These are phyloP conservation scores for Aradus depressus DNA, from an alignment of 2,888 invertebrate species.

Conservation along the genomic window DNA sequence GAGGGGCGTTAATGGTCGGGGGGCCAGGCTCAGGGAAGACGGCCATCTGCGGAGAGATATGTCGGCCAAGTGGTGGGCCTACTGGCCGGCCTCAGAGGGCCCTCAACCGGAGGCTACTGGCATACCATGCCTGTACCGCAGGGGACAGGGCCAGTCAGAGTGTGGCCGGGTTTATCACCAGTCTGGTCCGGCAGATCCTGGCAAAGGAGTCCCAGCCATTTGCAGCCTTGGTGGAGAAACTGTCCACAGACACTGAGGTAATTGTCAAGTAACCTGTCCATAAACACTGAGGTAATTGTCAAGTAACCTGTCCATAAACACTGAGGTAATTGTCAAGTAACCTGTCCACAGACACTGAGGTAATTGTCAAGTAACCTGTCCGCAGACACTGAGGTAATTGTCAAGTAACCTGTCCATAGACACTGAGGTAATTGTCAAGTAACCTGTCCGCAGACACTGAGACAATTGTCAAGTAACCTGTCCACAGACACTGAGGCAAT, in stretches of 20 bases:
- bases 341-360: no score
- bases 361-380: no score
- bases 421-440: not conserved
- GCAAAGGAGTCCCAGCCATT: slow-evolving; percentile 27
- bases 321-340: no score
- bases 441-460: no score
- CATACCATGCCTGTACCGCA: slow-evolving; percentile 79
- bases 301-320: no score
- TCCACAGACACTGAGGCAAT: no score
- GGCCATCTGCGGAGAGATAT: slow-evolving; percentile 70
- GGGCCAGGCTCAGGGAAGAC: slow-evolving; percentile 94
- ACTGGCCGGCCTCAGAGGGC: slow-evolving; percentile 58
- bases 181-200: slow-evolving; percentile 71
- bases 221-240: slow-evolving; percentile 33
- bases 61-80: slow-evolving; percentile 49
- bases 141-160: slow-evolving; percentile 76
- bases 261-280: no score
- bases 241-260: slow-evolving; percentile 49
- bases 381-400: no score
- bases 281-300: no score
- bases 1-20: slow-evolving; percentile 74
- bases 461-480: no score
- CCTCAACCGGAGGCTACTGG: slow-evolving; percentile 66
- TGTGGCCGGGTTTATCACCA: slow-evolving; percentile 72
- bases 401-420: not conserved